Evolutionary conservation across 2,888 invertebrate species (phyloP), one percentile per base, ranked within the genome.

Genomic region (Sarcophaga carnaria): DNA sequence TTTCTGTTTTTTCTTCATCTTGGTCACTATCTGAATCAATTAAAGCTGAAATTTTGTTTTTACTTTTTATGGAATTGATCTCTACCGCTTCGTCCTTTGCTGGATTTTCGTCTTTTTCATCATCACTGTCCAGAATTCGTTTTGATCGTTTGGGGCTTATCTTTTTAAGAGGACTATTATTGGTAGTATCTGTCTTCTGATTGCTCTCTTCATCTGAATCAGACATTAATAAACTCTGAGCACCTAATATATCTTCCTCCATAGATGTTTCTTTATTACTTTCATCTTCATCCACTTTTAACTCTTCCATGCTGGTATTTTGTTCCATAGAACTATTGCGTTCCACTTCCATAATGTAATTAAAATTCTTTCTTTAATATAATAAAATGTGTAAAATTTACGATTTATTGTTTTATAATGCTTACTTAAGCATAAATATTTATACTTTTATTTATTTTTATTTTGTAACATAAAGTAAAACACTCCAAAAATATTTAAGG

Each of bases 231-330:
- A 93, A 89, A 66, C 90, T 91, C 54, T 92, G 90, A 22, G 90
- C 89, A 66, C 92, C 92, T n/a, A 93, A 87, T 47, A 91, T 88
- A 83, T 92, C 91, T 2, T 89, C 89, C 86, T 92, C 91, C 0
- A 88, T 88, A 5, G 92, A 91, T 22, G 83, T 67, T 82, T 91
- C 90, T 74, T 90, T 90, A 20, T 47, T 17, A 67, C 64, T 75
- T 62, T 89, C 88, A 25, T 88, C 88, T 49, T 84, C 83, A 6
- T 89, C 76, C 2, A 89, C 76, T 79, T 88, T 22, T 6, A 89
- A 71, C 11, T 82, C 84, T 84, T 90, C 89, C 88, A 89, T 88
- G 59, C 71, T 84, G 6, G 59, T 67, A 25, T 84, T 83, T 54
- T 75, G 64, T 78, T 86, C 83, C 12, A 20, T 71, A 20, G 20